Conservation (phyloP, 2,888 invertebrate genomes). For the Troides helena region DNA sequence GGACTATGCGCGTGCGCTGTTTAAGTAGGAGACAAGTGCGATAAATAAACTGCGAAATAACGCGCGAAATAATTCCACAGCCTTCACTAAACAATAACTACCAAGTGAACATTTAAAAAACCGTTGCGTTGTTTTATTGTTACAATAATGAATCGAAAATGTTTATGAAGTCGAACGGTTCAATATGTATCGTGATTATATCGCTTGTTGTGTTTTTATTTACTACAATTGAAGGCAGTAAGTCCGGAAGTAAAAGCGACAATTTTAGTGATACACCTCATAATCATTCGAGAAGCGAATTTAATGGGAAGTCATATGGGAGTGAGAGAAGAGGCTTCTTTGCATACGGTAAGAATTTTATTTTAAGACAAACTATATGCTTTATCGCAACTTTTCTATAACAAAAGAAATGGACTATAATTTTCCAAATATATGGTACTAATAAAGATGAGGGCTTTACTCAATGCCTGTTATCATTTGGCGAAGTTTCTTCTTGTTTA, state of each 20-base stretch:
- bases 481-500: too few species aligned
- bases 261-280: constrained; percentile 34
- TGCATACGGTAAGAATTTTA: constrained; percentile 44
- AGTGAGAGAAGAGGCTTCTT: constrained; percentile 50
- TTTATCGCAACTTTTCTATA: too few species aligned
- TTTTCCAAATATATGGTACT: too few species aligned
- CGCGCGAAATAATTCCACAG: constrained; percentile 47
- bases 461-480: too few species aligned
- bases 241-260: constrained; percentile 45
- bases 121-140: background rate
- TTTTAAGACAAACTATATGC: too few species aligned
- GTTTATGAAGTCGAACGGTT: constrained; percentile 33
- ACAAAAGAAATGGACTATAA: too few species aligned
- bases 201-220: constrained; percentile 38
- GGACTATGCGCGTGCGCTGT: constrained; percentile 57
- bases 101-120: background rate
- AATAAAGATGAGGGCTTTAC: too few species aligned
- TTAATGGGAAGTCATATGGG: constrained; percentile 34
- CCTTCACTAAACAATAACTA: background rate
- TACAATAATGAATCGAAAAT: constrained; percentile 46
- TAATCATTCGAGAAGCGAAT: constrained; percentile 34
- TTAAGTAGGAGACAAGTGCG: constrained; percentile 49
- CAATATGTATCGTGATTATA: constrained; percentile 35
- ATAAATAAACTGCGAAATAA: constrained; percentile 36
- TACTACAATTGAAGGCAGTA: constrained; percentile 36